A percentile compares a stretch with the other conserved stretches of the same genome.
Conservation (phyloP, 2,797 vertebrate genomes). For the Dallia pectoralis region DNA sequence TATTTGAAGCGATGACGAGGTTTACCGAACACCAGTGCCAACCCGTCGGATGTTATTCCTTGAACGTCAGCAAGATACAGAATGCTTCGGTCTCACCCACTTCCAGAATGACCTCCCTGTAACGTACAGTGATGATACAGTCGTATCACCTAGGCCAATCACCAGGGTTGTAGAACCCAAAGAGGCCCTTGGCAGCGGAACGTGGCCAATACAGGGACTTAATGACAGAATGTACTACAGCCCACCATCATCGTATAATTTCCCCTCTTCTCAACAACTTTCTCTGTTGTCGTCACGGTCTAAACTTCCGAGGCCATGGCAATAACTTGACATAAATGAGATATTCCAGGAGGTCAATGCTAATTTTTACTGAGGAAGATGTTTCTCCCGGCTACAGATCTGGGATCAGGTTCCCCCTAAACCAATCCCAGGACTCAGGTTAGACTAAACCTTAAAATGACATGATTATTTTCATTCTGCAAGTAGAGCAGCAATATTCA, state of each 20-base stretch:
- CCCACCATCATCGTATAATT: neutral
- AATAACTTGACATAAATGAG: neutral
- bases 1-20: slow-evolving; percentile 1
- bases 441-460: neutral
- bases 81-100: slow-evolving; percentile 26
- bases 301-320: neutral
- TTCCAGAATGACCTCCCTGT: slow-evolving; percentile 8
- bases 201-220: slow-evolving; percentile 2
- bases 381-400: neutral
- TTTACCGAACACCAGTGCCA: slow-evolving; percentile 9
- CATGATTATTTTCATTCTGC: too few relatives aligned
- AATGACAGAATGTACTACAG: slow-evolving; percentile 10
- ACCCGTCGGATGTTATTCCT: slow-evolving; percentile 5
- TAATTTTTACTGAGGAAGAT: neutral
- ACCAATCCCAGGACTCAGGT: neutral
- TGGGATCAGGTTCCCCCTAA: neutral
- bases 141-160: slow-evolving; percentile 26
- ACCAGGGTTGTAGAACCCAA: slow-evolving; percentile 17
- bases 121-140: slow-evolving; percentile 24
- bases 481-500: too few relatives aligned
- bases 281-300: neutral
- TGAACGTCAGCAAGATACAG: slow-evolving; percentile 21
- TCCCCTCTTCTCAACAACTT: neutral
- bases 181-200: slow-evolving; percentile 22
- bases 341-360: neutral